Base-by-base conservation (phyloP, 2,113 vertebrate genomes). In the Argyrosomus japonicus region DNA sequence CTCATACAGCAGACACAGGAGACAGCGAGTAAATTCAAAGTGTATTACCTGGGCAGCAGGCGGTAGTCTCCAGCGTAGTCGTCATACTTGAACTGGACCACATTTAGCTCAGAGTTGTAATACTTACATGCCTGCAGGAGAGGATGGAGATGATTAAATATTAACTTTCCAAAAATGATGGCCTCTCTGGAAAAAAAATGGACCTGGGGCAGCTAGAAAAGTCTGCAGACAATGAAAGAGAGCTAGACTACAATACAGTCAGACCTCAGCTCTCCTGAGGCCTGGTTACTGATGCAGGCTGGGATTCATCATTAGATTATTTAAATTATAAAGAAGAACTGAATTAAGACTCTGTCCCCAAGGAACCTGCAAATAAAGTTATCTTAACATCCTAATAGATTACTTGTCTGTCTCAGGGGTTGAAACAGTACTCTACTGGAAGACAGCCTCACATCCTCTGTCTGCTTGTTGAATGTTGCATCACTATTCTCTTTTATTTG, bases 21-120 rank as follows among this genome's bases (percentile, higher is more conserved):
- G 4, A n/a, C 23, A 63, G 29, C 5, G 7, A 67, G 47, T n/a
- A 13, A 23, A 4, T 4, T 29, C 5, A 12, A 18, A 27, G 12
- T 58, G 43, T 45, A 88, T 95, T 97, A 99, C 98, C 96, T 96
- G 82, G 97, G 97, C 84, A 99, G 93, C 78, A 96, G 96, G 83
- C 97, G 97, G 85, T 97, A 96, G 87, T 98, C 98, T 93, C 97
- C 97, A 64, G 97, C 97, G 78, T 98, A 99, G 56, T 96, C 96
- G 56, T 99, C 97, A 62, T 98, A 97, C 89, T 96, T 97, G 94
- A 97, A 99, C 90, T 97, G 96, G 75, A 99, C 97, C 84, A 96
- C 95, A 29, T 99, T 96, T 91, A 96, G 96, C 51, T 97, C 96
- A 79, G 97, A 98, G 93, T 95, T 97, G 93, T 98, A 99, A 95